Base-by-base conservation (phyloP, 2,113 vertebrate genomes). In the Zosterops japonicus region DNA sequence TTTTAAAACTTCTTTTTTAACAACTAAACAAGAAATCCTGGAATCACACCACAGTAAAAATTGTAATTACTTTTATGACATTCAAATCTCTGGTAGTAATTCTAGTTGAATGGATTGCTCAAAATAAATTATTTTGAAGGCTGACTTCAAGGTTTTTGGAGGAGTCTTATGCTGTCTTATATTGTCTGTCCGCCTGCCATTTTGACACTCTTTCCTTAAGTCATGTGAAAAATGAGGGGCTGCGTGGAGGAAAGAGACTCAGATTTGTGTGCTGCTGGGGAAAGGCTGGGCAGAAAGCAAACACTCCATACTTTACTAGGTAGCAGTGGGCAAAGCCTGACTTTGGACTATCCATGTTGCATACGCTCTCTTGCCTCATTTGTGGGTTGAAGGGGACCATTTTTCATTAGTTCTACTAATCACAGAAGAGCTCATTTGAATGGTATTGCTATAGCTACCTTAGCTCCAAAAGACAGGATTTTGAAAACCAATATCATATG, bases 401-500 rank as follows among this genome's bases (percentile, higher is more conserved):
- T 77, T 87, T 87, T 85, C 89, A 60, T 92, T 71, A 83, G 41
- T 88, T 76, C 41, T 76, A 0, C 28, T 83, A 3, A 59, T 87
- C 67, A 35, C 22, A 65, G 70, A 82, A 92, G 36, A 83, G 41
- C 36, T 92, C 24, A 53, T 94, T 94, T 89, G 80, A 87, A 71
- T 95, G 72, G 69, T 77, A 87, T 68, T 94, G 72, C 80, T 93
- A 25, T 64, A 71, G 27, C 77, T 87, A 56, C 61, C 84, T 89
- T 56, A 53, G 53, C 71, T 96, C 22, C 79, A 71, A 76, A 89
- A 84, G 57, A 75, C 53, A 75, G 77, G 80, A 71, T 83, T 92
- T 59, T 86, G 60, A 89, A 95, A 95, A 89, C 77, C 65, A 93
- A 76, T 95, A 95, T 91, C 57, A 60, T 83, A 60, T 69, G 52